Conservation (phyloP, 2,888 invertebrate genomes). For the Busseola fusca region DNA sequence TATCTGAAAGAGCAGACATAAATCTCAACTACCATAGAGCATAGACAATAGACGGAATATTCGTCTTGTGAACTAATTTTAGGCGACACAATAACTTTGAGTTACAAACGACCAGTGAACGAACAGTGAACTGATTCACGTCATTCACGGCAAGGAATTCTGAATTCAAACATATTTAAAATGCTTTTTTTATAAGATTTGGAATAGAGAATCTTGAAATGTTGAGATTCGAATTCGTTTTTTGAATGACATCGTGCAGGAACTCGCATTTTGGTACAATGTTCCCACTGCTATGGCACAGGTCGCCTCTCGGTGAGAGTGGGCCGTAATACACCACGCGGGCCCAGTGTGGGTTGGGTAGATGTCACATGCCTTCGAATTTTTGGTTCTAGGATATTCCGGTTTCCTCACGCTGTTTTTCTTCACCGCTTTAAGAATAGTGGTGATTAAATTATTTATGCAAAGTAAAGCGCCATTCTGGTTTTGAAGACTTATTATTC, state of each 20-base stretch:
- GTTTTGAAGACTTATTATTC: too few species aligned
- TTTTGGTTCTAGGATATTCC: neutral
- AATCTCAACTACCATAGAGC: conserved; percentile 23
- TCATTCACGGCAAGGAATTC: conserved; percentile 1
- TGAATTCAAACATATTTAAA: conserved; percentile 11
- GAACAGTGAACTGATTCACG: conserved; percentile 20
- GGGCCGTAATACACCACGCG: neutral
- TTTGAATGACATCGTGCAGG: neutral
- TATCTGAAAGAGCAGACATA: conserved; percentile 24
- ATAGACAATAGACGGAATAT: conserved; percentile 38
- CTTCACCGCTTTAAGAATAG: too few species aligned
- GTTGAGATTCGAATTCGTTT: neutral
- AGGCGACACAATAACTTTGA: conserved; percentile 48
- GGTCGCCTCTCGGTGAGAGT: neutral
- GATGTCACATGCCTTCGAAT: neutral
- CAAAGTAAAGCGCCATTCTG: neutral
- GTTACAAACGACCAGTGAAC: conserved; percentile 17
- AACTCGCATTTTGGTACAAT: neutral
- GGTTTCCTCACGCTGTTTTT: neutral
- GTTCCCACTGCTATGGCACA: neutral
- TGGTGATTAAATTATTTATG: neutral
- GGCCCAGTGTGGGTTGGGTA: neutral
- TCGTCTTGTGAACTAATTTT: conserved; percentile 48
- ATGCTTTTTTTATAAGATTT: neutral
- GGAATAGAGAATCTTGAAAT: neutral